Evolutionary conservation across 1,140 invertebrate genomes (phyloP), one percentile per base, ranked within the genome.

Genomic region (Drosophila asahinai): DNA sequence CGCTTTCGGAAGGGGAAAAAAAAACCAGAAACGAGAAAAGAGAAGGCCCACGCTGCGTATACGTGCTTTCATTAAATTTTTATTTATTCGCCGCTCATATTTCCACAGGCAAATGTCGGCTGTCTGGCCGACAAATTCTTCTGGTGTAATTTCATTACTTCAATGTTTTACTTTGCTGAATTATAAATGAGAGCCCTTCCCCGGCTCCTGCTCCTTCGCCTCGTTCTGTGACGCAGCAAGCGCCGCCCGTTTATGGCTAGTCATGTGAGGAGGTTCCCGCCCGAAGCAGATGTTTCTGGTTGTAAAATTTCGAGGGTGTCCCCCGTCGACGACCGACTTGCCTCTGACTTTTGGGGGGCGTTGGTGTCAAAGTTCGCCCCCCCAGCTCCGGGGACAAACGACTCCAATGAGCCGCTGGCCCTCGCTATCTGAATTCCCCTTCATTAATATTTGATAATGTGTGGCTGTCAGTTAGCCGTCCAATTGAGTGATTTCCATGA

Each of bases 21-120:
- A 27, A 17, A 45, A 43, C 48, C 19, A 15, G 25, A 36, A 51
- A n/a, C 4, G 19, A 15, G 65, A 14, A 27, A 45, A 15, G 22
- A 43, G 25, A 14, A 38, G 57, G 51, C 61, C 62, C 79, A 83
- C 80, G 70, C 67, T 77, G 74, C 82, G 82, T 86, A 86, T 86
- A 89, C 86, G 86, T 87, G 86, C 77, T 90, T 90, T 87, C 84
- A 89, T 87, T 77, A 87, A 90, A 84, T 87, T 89, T 87, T 87
- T 89, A 87, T 86, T 86, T 77, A 87, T 83, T 90, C 81, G 73
- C 67, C 54, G 45, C 68, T 67, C 83, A 90, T 90, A 90, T 89
- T 81, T 80, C 59, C 59, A 42, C 70, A 22, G 48, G 71, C 68
- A 60, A 63, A 60, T 42, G 43, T 54, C 19, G 62, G 57, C 52